Evolutionary conservation across 2,888 invertebrate species (phyloP).

Genomic region (Callimorpha dominula): DNA sequence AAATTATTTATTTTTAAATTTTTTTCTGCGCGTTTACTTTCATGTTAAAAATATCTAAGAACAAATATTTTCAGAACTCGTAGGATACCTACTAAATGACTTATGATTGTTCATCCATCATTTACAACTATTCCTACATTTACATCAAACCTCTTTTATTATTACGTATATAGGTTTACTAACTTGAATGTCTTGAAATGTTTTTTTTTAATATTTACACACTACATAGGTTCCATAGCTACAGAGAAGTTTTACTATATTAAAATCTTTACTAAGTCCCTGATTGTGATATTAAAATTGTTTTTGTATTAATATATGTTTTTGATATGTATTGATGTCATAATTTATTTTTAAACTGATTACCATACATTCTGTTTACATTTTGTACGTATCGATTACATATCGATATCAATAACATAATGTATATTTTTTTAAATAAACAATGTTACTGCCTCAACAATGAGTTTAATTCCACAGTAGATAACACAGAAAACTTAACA

Average conservation of each 20-base stretch:
- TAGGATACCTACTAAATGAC: too few relatives aligned
- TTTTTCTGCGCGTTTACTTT: too few relatives aligned
- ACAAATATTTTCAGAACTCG: too few relatives aligned
- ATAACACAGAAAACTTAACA: background rate
- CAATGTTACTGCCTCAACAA: slow-evolving; percentile 39
- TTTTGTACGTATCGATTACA: slow-evolving; percentile 57
- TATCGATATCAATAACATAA: slow-evolving; percentile 53
- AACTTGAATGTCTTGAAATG: background rate
- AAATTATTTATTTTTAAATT: too few relatives aligned
- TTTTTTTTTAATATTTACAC: background rate
- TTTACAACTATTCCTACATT: too few relatives aligned
- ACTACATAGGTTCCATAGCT: background rate
- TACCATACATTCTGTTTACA: slow-evolving; percentile 58
- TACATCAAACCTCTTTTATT: background rate
- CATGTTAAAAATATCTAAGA: too few relatives aligned
- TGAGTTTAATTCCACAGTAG: slow-evolving; percentile 7
- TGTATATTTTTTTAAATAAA: slow-evolving; percentile 50
- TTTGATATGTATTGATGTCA: slow-evolving; percentile 53
- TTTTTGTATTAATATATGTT: slow-evolving; percentile 62
- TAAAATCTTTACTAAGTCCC: slow-evolving; percentile 52
- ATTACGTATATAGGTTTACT: background rate
- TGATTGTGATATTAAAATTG: slow-evolving; percentile 73
- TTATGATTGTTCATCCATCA: too few relatives aligned
- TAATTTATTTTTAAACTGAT: slow-evolving; percentile 53
- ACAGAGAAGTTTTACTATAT: background rate